Evolutionary conservation across 92 coral and sea anemone species (phyloP).

Genomic region (Porites evermanni): DNA sequence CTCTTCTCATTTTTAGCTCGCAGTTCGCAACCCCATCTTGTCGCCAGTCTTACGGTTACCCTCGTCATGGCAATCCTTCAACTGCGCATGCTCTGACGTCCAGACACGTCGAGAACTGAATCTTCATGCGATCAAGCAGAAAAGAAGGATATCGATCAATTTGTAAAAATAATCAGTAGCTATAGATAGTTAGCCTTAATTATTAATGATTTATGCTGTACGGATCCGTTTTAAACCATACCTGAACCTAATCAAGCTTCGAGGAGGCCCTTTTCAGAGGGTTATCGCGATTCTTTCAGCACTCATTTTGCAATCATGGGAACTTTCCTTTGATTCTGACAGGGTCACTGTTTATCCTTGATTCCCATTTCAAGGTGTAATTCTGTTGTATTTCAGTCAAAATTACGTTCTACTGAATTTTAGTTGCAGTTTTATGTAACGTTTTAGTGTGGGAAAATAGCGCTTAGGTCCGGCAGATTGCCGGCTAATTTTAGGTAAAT

Average conservation of each 20-base stretch:
- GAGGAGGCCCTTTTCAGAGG: neutral
- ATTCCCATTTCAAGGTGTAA: no score
- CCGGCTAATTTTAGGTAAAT: no score
- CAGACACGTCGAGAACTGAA: neutral
- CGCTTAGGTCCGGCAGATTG: no score
- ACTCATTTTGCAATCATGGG: neutral
- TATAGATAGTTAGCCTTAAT: neutral
- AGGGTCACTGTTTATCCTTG: no score
- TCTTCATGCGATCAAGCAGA: neutral
- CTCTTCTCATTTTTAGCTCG: conserved; percentile 11
- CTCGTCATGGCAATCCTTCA: conserved; percentile 7
- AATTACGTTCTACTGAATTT: no score
- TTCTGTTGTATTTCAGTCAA: no score
- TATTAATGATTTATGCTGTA: conserved; percentile 15
- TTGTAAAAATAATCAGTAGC: conserved; percentile 3
- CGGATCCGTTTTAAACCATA: neutral
- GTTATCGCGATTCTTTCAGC: neutral
- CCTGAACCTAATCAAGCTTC: neutral
- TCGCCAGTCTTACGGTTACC: neutral
- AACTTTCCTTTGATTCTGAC: no score
- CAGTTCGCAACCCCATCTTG: conserved; percentile 3
- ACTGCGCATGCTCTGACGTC: conserved; percentile 13
- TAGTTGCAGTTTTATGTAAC: no score
- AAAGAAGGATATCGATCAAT: neutral
- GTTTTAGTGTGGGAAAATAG: no score